phyloP scores from a whole-genome alignment of 2,888 invertebrate species.

The Girardia tigrina region DNA sequence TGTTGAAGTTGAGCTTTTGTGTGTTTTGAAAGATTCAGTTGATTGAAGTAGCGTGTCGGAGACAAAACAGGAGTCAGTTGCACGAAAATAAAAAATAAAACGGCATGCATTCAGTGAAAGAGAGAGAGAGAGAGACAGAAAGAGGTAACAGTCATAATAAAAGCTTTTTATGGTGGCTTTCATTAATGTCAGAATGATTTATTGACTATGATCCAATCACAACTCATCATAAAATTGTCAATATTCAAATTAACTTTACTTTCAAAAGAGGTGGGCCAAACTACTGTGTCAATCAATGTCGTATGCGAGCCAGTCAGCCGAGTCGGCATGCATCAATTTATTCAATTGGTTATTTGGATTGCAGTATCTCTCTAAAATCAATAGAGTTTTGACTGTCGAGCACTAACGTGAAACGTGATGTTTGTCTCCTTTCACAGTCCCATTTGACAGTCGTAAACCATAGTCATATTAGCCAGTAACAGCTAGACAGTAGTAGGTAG shows the following conservation, averaged over 20 bases:
- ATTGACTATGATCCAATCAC: conserved; percentile 17
- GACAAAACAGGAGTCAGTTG: conserved; percentile 1
- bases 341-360: conserved; percentile 14
- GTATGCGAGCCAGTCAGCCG: conserved; percentile 15
- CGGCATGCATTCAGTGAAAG: too few species aligned
- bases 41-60: not conserved
- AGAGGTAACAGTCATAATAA: conserved; percentile 4
- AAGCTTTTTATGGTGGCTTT: conserved; percentile 15
- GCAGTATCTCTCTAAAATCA: not conserved
- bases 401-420: not conserved
- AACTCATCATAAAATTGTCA: conserved; percentile 12
- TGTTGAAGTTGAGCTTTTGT: not conserved
- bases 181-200: conserved; percentile 2
- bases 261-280: conserved; percentile 17
- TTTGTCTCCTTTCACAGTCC: too few species aligned
- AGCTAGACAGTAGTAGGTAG: conserved; percentile 7
- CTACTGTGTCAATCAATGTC: conserved; percentile 21
- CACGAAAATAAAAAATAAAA: too few species aligned
- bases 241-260: conserved; percentile 18
- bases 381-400: not conserved
- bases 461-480: not conserved
- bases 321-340: not conserved
- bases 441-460: not conserved
- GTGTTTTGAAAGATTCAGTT: too few species aligned
- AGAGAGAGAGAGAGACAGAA: too few species aligned